Percentiles rank a stretch among this genome's conserved stretches.
phyloP scores from a whole-genome alignment of 2,113 vertebrate species.

The Numida meleagris region DNA sequence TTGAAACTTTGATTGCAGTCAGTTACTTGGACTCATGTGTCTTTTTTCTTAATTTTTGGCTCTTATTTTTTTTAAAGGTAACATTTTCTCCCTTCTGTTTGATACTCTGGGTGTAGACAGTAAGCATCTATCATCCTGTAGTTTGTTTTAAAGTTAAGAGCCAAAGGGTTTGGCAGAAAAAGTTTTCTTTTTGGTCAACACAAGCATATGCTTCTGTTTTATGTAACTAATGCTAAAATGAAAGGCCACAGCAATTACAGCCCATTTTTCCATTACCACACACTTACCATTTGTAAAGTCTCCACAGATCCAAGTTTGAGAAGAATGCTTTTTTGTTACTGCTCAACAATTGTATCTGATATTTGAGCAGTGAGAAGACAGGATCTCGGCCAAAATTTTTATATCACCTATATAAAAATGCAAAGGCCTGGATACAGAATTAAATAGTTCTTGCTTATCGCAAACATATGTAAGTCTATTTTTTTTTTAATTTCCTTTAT shows the following conservation, averaged over 20 bases:
- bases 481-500: slow-evolving; percentile 7
- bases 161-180: slow-evolving; percentile 23
- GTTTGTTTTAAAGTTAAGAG: slow-evolving; percentile 50
- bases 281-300: slow-evolving; percentile 9
- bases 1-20: background rate
- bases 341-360: background rate
- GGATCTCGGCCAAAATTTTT: slow-evolving; percentile 3
- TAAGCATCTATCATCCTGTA: background rate
- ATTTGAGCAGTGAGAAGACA: background rate
- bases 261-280: slow-evolving; percentile 58
- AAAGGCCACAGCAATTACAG: background rate
- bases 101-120: background rate
- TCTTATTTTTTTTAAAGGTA: background rate
- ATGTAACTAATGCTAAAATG: slow-evolving; percentile 33
- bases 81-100: background rate
- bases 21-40: background rate
- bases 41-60: background rate
- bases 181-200: slow-evolving; percentile 51
- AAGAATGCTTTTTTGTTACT: slow-evolving; percentile 37
- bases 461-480: slow-evolving; percentile 26
- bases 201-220: slow-evolving; percentile 31
- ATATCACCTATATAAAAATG: slow-evolving; percentile 47
- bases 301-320: background rate
- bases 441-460: background rate
- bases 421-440: background rate